phyloP scores from a whole-genome alignment of 2,888 invertebrate genomes.

The Bellardia pandia region DNA sequence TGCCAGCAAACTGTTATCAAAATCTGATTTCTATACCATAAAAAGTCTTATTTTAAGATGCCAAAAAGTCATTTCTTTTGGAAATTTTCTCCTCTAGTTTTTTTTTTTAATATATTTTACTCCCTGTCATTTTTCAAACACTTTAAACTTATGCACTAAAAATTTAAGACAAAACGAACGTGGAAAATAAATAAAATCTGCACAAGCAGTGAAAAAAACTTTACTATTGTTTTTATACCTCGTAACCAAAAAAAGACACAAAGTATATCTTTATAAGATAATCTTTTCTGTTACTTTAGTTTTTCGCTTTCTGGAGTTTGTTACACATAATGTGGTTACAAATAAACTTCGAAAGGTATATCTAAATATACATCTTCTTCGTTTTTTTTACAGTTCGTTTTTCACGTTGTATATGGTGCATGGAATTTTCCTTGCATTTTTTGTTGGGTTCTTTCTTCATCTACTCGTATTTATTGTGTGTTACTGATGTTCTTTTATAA shows the following conservation, averaged over 20 bases:
- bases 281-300: slow-evolving; percentile 53
- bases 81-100: neutral
- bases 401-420: slow-evolving; percentile 37
- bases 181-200: slow-evolving; percentile 23
- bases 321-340: slow-evolving; percentile 72
- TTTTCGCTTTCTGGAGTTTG: slow-evolving; percentile 59
- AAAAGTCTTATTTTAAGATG: slow-evolving; percentile 64
- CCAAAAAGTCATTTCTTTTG: slow-evolving; percentile 60
- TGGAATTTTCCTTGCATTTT: slow-evolving; percentile 46
- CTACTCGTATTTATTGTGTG: slow-evolving; percentile 31
- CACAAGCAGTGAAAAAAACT: slow-evolving; percentile 21
- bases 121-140: slow-evolving; percentile 48
- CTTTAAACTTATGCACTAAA: slow-evolving; percentile 60
- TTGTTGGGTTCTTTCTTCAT: neutral
- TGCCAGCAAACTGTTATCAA: slow-evolving; percentile 45
- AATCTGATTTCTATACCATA: slow-evolving; percentile 57
- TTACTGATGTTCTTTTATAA: slow-evolving; percentile 53
- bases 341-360: slow-evolving; percentile 69
- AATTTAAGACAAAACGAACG: slow-evolving; percentile 40
- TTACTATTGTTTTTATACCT: slow-evolving; percentile 58
- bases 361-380: slow-evolving; percentile 7
- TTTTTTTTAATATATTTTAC: neutral
- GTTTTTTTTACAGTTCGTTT: slow-evolving; percentile 48
- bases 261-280: slow-evolving; percentile 70
- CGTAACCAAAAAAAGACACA: slow-evolving; percentile 54